Base-by-base conservation (phyloP, 2,113 vertebrate species). In the Percina caprodes region DNA sequence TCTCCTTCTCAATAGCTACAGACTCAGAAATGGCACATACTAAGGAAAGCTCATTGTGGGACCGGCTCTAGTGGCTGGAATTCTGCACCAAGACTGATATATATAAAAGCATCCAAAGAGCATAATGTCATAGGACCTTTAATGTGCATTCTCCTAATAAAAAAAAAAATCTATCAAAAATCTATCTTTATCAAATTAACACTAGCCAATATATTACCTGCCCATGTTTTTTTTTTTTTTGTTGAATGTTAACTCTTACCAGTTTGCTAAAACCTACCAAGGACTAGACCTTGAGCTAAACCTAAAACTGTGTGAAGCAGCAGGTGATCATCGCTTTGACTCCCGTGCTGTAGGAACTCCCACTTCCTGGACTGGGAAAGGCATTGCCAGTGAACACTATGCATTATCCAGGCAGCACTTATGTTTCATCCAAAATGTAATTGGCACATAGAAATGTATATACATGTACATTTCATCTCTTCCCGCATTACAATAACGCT, bases 321-420 rank as follows among this genome's bases (percentile, higher is more conserved):
- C 15, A 71, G 23, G 52, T 33, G 54, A 56, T 65, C 49, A 15
- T 70, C 69, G 21, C 0, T 24, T 10, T 33, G 56, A 74, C n/a
- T 23, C 39, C 15, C 33, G 42, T 39, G 48, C 26, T 24, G 21
- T 2, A 3, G 66, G 23, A 54, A 14, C 48, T 63, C 18, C 5
- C 39, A 42, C 48, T 45, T 71, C 65, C 26, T 52, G 23, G 30
- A 76, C 7, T 39, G 42, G 12, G 67, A 23, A 68, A 18, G 26
- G 49, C 0, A 0, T 21, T 78, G 12, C 66, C 56, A 55, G 30
- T 45, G 62, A 56, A 74, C 69, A 52, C 24, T 18, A 48, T 66
- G 45, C 52, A 42, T 66, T 51, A 49, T 51, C 46, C 45, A 26
- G 48, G 10, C 66, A 63, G 77, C n/a, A 48, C 33, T 26, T 60